Conservation (phyloP, 2,113 vertebrate species). For the Tonatia bakeri region DNA sequence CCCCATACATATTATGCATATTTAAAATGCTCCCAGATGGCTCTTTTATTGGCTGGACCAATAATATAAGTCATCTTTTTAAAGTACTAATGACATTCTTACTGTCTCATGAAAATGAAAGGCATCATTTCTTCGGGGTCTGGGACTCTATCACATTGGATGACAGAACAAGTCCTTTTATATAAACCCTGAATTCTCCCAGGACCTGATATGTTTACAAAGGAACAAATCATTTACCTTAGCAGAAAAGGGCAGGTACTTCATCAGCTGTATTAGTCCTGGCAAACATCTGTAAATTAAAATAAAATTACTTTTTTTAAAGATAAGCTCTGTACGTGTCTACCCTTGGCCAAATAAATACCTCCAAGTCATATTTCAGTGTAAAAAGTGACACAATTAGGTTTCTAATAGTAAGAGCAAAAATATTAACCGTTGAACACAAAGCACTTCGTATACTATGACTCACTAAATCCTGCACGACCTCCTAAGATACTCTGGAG, state of each 20-base stretch:
- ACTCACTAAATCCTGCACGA: neutral
- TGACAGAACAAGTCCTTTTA: neutral
- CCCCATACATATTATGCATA: neutral
- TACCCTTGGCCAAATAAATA: neutral
- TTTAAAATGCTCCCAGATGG: conserved; percentile 27
- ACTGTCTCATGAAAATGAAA: no score
- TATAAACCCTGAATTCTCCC: conserved; percentile 13
- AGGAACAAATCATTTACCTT: conserved; percentile 77
- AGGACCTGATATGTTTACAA: conserved; percentile 18
- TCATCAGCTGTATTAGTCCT: conserved; percentile 77
- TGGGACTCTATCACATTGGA: neutral
- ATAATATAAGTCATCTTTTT: neutral
- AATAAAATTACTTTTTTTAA: conserved; percentile 43
- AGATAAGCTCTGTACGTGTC: neutral
- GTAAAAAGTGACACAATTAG: neutral
- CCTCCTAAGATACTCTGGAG: neutral
- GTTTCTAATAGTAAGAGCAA: conserved; percentile 17
- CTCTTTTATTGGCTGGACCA: neutral
- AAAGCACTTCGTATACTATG: neutral
- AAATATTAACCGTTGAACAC: neutral
- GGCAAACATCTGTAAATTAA: conserved; percentile 81
- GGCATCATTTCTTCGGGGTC: neutral
- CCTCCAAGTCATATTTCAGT: neutral
- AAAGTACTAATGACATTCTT: conserved; percentile 32
- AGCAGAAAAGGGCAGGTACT: conserved; percentile 75